phyloP scores from a whole-genome alignment of 2,888 invertebrate species.

The Sminthurinus aureus region DNA sequence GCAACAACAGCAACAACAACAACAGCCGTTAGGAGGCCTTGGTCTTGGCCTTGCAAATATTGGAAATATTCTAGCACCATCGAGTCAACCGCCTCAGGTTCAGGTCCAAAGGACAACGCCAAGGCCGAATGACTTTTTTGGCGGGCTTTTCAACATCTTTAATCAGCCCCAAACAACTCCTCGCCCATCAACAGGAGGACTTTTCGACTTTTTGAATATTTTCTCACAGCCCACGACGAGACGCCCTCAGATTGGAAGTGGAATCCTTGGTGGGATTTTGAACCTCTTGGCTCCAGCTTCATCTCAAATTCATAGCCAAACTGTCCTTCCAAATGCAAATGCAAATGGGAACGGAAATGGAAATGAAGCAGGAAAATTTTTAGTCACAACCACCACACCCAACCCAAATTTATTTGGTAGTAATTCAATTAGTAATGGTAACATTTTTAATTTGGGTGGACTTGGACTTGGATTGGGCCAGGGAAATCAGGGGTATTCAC shows the following conservation, averaged over 20 bases:
- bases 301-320: background rate
- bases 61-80: background rate
- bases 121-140: background rate
- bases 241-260: background rate
- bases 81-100: background rate
- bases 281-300: slow-evolving; percentile 25
- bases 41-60: too few species aligned
- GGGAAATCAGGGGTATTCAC: background rate
- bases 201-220: slow-evolving; percentile 25
- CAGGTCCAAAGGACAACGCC: background rate
- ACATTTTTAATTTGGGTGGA: too few species aligned
- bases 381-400: background rate
- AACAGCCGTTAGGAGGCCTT: background rate
- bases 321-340: background rate
- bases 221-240: slow-evolving; percentile 19
- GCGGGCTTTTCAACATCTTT: background rate
- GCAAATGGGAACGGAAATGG: background rate
- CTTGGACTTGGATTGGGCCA: too few species aligned
- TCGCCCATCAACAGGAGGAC: background rate
- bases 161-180: background rate
- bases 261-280: slow-evolving; percentile 14
- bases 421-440: too few species aligned
- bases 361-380: too few species aligned
- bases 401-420: background rate
- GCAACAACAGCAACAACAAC: background rate